Base-by-base conservation (phyloP, 2,797 vertebrate species). In the Cryptoblepharus egeriae region DNA sequence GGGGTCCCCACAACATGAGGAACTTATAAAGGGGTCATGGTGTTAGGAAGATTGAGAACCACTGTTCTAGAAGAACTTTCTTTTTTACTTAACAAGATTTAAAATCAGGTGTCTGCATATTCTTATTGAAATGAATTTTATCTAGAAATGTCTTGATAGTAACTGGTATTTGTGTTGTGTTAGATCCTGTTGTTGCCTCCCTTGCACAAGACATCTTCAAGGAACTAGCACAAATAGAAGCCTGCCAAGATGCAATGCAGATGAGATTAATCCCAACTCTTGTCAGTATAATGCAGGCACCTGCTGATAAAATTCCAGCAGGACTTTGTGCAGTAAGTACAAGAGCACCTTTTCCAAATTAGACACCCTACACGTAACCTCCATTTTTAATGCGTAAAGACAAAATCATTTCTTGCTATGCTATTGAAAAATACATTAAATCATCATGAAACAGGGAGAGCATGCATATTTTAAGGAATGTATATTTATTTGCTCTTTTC, bases 261-360 rank as follows among this genome's bases (percentile, higher is more conserved):
- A 97, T 98, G 97, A 96, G 98, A 55, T 97, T 99, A 82, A 99
- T 99, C 87, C 99, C 99, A 83, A 99, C 99, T 1, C 97, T 99
- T 78, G 96, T 99, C 95, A 99, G 98, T 97, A 99, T 99, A 92
- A 99, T 99, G 99, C 98, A 99, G 92, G 98, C 99, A 55, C 98
- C 98, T 0, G 83, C 96, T 2, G 98, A 99, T 96, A 99, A 99
- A 96, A 98, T 99, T 91, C 98, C 99, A 2, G 94, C 97, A 0
- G 99, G 98, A 49, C 97, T 99, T 60, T 99, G 99, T 93, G 97
- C 98, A 84, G 99, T 99, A 92, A 97, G 98, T 96, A 89, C 80
- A 80, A 7, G 65, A 32, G 49, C 2, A 37, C 35, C 18, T 58
- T 71, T 32, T 70, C 58, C 63, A 77, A 68, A 68, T 55, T 8